Conservation (phyloP, 2,113 vertebrate species). For the Gymnobelideus leadbeateri region DNA sequence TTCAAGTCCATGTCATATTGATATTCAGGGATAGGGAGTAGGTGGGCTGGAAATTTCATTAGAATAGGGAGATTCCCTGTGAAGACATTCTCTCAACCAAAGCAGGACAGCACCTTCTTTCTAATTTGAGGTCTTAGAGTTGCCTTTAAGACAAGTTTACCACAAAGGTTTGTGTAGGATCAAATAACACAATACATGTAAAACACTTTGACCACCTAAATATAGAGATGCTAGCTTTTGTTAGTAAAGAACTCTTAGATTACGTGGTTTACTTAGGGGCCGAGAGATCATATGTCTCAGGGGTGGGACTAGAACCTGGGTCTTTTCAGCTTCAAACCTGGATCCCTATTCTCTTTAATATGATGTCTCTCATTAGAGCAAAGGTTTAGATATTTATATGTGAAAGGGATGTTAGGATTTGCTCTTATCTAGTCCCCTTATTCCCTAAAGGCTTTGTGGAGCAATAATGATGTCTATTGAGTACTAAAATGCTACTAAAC, state of each 20-base stretch:
- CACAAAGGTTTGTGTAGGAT: not conserved
- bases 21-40: not conserved
- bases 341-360: not conserved
- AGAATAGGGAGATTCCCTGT: not conserved
- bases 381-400: not conserved
- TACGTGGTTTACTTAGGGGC: not conserved
- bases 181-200: not conserved
- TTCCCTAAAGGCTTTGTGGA: not conserved
- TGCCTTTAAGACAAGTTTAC: not conserved
- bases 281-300: not conserved
- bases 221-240: not conserved
- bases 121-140: not conserved
- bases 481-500: not conserved
- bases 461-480: not conserved
- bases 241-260: not conserved
- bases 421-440: not conserved
- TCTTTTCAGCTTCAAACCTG: not conserved
- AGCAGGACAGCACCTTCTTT: not conserved
- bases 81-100: not conserved
- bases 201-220: not conserved
- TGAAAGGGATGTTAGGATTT: not conserved
- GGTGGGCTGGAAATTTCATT: not conserved
- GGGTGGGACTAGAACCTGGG: not conserved
- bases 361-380: not conserved
- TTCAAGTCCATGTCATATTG: not conserved